phyloP scores from a whole-genome alignment of 2,888 invertebrate species.

The Mystacides longicornis region DNA sequence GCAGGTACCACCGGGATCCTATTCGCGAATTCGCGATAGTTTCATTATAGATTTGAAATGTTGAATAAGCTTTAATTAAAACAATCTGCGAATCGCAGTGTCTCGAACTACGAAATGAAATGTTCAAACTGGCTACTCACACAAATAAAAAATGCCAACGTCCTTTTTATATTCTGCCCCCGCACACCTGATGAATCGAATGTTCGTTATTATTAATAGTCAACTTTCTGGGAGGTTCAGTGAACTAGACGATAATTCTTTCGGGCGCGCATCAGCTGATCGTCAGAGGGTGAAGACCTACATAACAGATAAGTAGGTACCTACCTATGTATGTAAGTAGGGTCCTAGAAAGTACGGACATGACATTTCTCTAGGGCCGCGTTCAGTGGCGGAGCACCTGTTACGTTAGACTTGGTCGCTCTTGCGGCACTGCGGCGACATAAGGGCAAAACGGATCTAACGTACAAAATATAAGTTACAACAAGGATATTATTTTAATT shows the following conservation, averaged over 20 bases:
- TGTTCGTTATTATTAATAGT: background rate
- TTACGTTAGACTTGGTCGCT: conserved; percentile 25
- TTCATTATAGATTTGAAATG: no score
- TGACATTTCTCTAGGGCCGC: background rate
- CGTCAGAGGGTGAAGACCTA: conserved; percentile 1
- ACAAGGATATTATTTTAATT: background rate
- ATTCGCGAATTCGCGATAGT: no score
- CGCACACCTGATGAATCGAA: background rate
- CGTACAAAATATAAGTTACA: background rate
- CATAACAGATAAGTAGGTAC: background rate
- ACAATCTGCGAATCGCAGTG: no score
- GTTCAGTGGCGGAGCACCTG: conserved; percentile 18
- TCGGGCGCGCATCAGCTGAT: background rate
- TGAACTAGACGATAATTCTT: background rate
- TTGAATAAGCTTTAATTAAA: no score
- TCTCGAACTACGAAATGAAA: no score
- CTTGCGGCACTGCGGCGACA: conserved; percentile 22
- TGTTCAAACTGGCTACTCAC: no score
- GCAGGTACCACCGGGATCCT: no score
- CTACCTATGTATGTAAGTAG: no score
- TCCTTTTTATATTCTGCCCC: no score
- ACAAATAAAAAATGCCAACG: no score
- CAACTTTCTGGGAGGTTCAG: background rate
- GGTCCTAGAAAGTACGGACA: no score
- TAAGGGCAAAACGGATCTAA: conserved; percentile 21